Base-by-base conservation (phyloP, 2,888 invertebrate genomes). In the Diplolepis rosae region DNA sequence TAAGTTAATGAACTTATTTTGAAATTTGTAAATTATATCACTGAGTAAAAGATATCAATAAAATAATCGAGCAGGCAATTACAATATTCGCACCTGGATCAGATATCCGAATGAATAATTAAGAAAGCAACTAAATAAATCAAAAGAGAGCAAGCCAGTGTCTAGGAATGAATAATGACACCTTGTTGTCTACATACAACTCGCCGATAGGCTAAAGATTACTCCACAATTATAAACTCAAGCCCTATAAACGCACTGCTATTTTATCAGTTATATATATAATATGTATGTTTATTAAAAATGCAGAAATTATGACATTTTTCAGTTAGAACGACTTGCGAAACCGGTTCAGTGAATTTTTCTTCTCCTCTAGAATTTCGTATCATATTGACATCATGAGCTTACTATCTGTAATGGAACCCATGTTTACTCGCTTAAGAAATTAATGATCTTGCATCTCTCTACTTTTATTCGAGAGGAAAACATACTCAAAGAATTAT, bases 41-140 rank as follows among this genome's bases (percentile, higher is more conserved):
- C 45, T 7, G 9, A 45, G 2, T 18, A 9, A n/a, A n/a, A 15
- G 11, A 28, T 13, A 28, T 42, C 66, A 54, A 22, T 48, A n/a
- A 50, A 32, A 35, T 65, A 35, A 69, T 69, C 61, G 66, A n/a
- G 39, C 18, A 52, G 69, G 28, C 9, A 48, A 51, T 51, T 35
- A 30, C 18, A 4, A 68, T 56, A 24, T 61, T 61, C 39, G 24
- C 61, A 61, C 61, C 61, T 61, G 61, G 35, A 39, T 39, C 24
- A 39, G 39, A 39, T 61, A 61, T 61, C 24, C 7, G 39, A 61
- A 61, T 61, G 11, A 61, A 4, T 39, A 24, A 61, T 24, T 61
- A 39, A 32, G n/a, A 56, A 13, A 13, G 32, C 56, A 56, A 56
- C 18, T 6, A 22, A 56, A n/a, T 61, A 61, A 61, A 61, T 61